phyloP scores from a whole-genome alignment of 2,797 vertebrate genomes.

The Percopsis omiscomaycus region DNA sequence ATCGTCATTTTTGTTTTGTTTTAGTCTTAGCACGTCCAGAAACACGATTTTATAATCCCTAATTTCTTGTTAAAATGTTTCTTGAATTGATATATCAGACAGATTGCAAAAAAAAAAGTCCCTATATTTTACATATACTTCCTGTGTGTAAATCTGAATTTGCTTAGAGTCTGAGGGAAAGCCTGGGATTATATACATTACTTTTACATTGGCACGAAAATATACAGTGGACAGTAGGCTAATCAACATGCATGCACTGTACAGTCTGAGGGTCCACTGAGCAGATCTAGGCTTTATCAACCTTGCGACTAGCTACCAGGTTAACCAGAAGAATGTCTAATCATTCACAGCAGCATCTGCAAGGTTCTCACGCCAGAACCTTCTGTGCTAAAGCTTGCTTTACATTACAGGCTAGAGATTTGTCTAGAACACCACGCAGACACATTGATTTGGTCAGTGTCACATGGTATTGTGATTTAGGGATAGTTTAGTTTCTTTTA shows the following conservation, averaged over 20 bases:
- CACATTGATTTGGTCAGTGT: background rate
- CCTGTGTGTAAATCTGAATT: background rate
- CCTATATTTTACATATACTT: too few species aligned
- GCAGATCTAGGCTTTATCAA: slow-evolving; percentile 32
- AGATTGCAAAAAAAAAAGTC: too few species aligned
- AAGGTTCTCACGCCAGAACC: slow-evolving; percentile 59
- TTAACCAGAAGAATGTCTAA: slow-evolving; percentile 40
- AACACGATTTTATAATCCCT: too few species aligned
- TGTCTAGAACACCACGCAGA: background rate
- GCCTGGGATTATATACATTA: background rate
- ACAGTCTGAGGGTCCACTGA: background rate
- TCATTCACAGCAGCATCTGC: slow-evolving; percentile 67
- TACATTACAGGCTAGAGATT: background rate
- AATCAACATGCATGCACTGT: background rate
- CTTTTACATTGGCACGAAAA: background rate
- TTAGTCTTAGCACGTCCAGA: too few species aligned
- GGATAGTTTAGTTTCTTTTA: background rate
- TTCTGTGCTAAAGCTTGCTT: background rate
- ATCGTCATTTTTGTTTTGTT: too few species aligned
- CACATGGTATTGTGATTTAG: background rate
- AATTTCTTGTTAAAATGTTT: too few species aligned
- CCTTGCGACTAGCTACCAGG: slow-evolving; percentile 52
- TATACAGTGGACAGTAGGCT: background rate
- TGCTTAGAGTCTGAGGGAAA: background rate
- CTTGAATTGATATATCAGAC: too few species aligned